Percentiles rank a stretch among this genome's conserved stretches.
Evolutionary conservation across 2,113 vertebrate genomes (phyloP).

Genomic region (Emydura subglobosa): DNA sequence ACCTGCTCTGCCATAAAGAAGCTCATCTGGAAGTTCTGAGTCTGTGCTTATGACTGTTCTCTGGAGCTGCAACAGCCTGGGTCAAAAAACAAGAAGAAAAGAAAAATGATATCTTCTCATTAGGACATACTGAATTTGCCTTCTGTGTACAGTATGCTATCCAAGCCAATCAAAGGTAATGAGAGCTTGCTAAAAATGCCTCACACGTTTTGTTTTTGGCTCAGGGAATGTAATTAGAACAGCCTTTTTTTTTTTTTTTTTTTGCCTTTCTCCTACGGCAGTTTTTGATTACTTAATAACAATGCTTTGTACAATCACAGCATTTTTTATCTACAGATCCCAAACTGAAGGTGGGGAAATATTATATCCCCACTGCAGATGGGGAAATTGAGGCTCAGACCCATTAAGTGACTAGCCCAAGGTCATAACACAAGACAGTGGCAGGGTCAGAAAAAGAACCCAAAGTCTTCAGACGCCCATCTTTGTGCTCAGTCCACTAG

Average conservation of each 20-base stretch:
- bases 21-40: slow-evolving; percentile 90
- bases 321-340: neutral
- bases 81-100: slow-evolving; percentile 7
- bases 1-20: slow-evolving; percentile 93
- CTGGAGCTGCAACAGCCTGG: slow-evolving; percentile 93
- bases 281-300: neutral
- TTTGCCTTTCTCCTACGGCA: neutral
- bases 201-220: neutral
- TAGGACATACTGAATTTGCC: neutral
- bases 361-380: neutral
- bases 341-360: neutral
- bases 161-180: neutral
- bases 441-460: neutral
- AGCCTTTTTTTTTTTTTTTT: neutral
- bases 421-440: neutral
- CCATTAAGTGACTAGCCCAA: neutral
- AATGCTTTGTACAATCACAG: neutral
- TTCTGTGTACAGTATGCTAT: accelerated
- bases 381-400: neutral
- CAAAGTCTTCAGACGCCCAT: neutral
- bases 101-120: neutral
- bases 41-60: slow-evolving; percentile 84
- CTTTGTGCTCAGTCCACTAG: neutral
- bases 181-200: neutral
- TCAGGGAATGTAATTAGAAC: neutral